These are phyloP conservation scores for Amphiduros pacificus DNA, from an alignment of 2,888 invertebrate genomes.

Conservation along the genomic window DNA sequence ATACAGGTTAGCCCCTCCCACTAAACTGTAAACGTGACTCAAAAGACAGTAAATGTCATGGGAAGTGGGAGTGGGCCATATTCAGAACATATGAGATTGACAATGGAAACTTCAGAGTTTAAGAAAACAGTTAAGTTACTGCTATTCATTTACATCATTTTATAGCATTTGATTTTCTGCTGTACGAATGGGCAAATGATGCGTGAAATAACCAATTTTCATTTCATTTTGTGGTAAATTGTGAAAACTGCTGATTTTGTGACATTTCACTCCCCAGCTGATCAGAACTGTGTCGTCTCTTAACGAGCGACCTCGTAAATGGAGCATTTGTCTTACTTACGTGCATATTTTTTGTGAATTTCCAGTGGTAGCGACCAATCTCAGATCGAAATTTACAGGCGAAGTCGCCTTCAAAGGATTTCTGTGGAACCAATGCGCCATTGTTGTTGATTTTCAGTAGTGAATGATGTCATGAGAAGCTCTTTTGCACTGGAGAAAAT, in stretches of 20 bases:
- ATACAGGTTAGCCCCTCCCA: too few species aligned
- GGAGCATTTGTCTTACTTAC: constrained; percentile 48
- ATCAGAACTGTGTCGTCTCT: neutral
- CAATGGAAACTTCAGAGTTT: too few species aligned
- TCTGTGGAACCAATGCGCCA: constrained; percentile 70
- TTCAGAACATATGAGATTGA: too few species aligned
- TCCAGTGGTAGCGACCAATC: constrained; percentile 62
- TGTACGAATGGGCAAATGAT: too few species aligned
- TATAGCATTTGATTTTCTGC: too few species aligned
- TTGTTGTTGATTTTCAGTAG: constrained; percentile 35
- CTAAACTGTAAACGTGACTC: too few species aligned
- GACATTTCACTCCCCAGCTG: neutral
- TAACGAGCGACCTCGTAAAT: neutral
- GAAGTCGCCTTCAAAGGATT: constrained; percentile 68
- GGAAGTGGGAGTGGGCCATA: too few species aligned
- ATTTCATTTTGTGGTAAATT: neutral
- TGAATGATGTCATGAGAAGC: constrained; percentile 11
- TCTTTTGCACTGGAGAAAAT: too few species aligned
- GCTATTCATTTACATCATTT: too few species aligned
- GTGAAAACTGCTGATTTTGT: neutral
- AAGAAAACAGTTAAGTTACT: too few species aligned
- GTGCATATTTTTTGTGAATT: constrained; percentile 65
- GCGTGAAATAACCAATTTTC: neutral
- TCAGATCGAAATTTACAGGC: constrained; percentile 62
- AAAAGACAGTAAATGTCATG: too few species aligned